These are phyloP conservation scores for Schizopygopsis pylzovi DNA, from an alignment of 2,797 vertebrate genomes.

Conservation along the genomic window DNA sequence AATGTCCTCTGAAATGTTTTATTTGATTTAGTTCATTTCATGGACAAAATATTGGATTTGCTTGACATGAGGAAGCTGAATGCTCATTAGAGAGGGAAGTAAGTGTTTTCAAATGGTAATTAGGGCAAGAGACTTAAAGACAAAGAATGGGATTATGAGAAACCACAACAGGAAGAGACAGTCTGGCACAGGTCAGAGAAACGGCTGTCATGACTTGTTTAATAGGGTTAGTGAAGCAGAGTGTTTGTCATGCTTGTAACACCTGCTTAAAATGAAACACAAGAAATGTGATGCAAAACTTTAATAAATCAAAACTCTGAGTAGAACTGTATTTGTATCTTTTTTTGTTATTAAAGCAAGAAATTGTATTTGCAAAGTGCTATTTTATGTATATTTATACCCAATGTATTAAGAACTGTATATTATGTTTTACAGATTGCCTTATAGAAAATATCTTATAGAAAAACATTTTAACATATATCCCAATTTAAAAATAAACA, in stretches of 20 bases:
- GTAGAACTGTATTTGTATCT: neutral
- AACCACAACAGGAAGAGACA: constrained; percentile 15
- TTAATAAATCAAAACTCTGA: neutral
- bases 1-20: neutral
- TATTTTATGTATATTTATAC: neutral
- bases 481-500: neutral
- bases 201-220: neutral
- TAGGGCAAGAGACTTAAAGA: neutral
- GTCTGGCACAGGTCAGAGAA: neutral
- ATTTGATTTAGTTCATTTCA: neutral
- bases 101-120: neutral
- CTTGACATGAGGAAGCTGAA: neutral
- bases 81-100: neutral
- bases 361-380: neutral
- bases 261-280: neutral
- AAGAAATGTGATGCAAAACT: neutral
- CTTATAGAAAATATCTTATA: neutral
- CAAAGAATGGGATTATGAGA: constrained; percentile 12
- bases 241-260: neutral
- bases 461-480: neutral
- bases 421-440: neutral
- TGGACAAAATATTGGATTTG: neutral
- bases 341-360: neutral
- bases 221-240: neutral
- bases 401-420: neutral